These are phyloP conservation scores for Plotosus lineatus DNA, from an alignment of 2,113 vertebrate genomes.

Conservation along the genomic window DNA sequence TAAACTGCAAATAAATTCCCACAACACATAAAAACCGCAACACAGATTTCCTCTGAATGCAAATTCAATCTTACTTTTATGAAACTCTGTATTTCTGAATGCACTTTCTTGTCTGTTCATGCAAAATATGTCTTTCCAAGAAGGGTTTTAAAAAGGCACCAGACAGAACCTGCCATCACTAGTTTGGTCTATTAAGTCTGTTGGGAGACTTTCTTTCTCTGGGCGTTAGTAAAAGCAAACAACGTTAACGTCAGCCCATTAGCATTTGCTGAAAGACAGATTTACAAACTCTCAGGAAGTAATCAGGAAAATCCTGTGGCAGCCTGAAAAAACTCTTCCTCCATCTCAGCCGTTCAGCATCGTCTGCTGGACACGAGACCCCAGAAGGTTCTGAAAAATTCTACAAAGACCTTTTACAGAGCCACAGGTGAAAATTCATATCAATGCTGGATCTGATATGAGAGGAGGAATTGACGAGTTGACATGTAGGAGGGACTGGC, in stretches of 20 bases:
- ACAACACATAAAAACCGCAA: not conserved
- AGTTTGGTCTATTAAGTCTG: not conserved
- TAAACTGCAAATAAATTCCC: slow-evolving; percentile 23
- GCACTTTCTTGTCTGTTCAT: not conserved
- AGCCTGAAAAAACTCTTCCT: slow-evolving; percentile 62
- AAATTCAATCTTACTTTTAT: not conserved
- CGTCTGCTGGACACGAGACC: not conserved
- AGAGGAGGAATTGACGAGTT: slow-evolving; percentile 45
- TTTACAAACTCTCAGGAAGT: slow-evolving; percentile 77
- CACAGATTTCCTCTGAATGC: not conserved
- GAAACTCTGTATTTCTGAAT: not conserved
- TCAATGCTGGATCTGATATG: slow-evolving; percentile 41
- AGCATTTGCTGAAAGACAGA: slow-evolving; percentile 67
- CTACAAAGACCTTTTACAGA: not conserved
- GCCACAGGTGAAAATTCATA: not conserved
- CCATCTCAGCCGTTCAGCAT: not conserved
- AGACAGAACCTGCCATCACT: not conserved
- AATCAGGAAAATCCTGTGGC: slow-evolving; percentile 61
- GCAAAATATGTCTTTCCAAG: not conserved
- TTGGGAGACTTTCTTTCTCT: slow-evolving; percentile 12
- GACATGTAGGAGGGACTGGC: slow-evolving; percentile 40
- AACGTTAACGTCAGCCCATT: slow-evolving; percentile 69
- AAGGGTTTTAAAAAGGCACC: not conserved
- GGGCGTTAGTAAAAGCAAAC: slow-evolving; percentile 43
- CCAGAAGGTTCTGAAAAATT: not conserved